phyloP scores from a whole-genome alignment of 2,888 invertebrate species.

The Linyphia triangularis region DNA sequence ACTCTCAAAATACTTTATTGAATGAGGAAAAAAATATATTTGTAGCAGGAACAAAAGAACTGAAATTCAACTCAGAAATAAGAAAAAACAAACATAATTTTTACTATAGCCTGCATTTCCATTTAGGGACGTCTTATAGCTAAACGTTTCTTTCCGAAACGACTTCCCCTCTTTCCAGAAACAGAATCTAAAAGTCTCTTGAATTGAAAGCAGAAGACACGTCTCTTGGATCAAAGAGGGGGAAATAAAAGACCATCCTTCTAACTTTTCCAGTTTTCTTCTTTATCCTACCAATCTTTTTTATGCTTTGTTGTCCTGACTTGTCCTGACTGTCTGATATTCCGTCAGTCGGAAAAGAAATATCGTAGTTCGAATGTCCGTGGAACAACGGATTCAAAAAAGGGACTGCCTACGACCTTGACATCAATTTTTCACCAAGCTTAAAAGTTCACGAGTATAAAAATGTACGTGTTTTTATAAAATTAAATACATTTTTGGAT shows the following conservation, averaged over 20 bases:
- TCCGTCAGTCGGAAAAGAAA: slow-evolving; percentile 13
- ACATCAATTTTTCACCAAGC: background rate
- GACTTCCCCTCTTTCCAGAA: background rate
- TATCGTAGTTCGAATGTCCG: background rate
- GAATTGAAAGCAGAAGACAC: slow-evolving; percentile 1
- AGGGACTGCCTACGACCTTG: background rate
- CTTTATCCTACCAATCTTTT: background rate
- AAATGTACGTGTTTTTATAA: no score
- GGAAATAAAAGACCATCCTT: slow-evolving; percentile 31
- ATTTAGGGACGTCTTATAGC: background rate
- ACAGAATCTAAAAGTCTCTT: background rate
- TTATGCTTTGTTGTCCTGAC: background rate
- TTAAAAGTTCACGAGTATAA: no score
- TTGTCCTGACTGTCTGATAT: slow-evolving; percentile 33
- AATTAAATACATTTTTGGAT: no score
- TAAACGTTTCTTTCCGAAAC: slow-evolving; percentile 16
- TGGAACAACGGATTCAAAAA: background rate
- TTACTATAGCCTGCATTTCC: background rate
- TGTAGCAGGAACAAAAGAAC: background rate
- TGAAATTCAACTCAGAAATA: background rate
- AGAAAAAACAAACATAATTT: background rate
- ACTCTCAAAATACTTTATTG: no score
- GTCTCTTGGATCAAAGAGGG: background rate
- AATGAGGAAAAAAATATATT: no score
- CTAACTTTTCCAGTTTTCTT: slow-evolving; percentile 29